Conservation (phyloP, 2,888 invertebrate genomes). For the Rhingia campestris region DNA sequence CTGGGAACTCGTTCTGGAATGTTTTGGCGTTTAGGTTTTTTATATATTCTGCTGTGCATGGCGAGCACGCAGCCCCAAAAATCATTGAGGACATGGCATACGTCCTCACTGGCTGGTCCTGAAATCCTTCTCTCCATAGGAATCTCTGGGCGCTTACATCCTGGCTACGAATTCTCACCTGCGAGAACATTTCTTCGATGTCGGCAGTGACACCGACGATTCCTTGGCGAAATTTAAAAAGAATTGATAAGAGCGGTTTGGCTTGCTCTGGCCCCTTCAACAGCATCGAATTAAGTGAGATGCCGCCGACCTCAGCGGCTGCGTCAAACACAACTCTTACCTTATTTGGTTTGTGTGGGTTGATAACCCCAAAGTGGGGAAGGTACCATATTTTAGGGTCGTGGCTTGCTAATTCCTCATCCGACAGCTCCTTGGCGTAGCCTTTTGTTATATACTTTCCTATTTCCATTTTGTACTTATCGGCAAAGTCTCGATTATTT, state of each 20-base stretch:
- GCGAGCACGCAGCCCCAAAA: constrained; percentile 69
- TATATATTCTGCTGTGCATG: constrained; percentile 61
- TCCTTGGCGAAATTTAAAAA: background rate
- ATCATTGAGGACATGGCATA: constrained; percentile 68
- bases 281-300: constrained; percentile 6
- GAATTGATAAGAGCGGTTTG: background rate
- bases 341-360: constrained; percentile 76
- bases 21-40: constrained; percentile 34
- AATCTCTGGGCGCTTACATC: constrained; percentile 70
- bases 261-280: background rate
- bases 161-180: constrained; percentile 1
- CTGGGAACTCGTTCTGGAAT: background rate
- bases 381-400: constrained; percentile 74
- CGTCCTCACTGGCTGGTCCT: constrained; percentile 31
- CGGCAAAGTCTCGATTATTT: too few species aligned
- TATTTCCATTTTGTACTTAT: too few species aligned
- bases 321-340: constrained; percentile 78
- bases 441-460: background rate
- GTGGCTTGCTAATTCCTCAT: constrained; percentile 51
- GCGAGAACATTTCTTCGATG: constrained; percentile 13
- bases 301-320: constrained; percentile 69
- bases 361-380: constrained; percentile 76
- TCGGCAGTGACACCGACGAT: background rate
- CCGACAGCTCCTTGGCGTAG: too few species aligned
- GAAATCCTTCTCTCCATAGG: constrained; percentile 72